Evolutionary conservation across 2,888 invertebrate species (phyloP).

Genomic region (Chamaedrilus cognettii): DNA sequence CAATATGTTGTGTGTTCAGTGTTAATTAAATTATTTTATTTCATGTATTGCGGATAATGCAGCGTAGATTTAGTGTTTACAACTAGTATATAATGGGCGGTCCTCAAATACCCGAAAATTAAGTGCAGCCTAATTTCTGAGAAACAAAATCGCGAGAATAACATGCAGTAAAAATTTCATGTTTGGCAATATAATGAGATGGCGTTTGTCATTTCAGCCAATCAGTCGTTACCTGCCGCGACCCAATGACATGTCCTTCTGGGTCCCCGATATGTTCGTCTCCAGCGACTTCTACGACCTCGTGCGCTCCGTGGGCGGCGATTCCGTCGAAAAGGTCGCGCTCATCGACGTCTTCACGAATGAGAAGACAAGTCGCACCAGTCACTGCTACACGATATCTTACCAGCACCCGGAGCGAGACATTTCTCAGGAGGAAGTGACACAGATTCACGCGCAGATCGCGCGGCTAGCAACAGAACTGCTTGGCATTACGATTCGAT

Average conservation of each 20-base stretch:
- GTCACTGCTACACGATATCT: conserved; percentile 88
- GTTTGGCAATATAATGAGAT: too few species aligned
- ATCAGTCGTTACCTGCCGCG: conserved; percentile 87
- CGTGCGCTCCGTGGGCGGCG: conserved; percentile 84
- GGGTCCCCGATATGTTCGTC: conserved; percentile 71
- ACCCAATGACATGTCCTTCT: conserved; percentile 92
- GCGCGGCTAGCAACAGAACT: conserved; percentile 64
- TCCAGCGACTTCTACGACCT: conserved; percentile 74
- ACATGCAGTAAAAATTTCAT: too few species aligned
- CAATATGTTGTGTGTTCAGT: too few species aligned
- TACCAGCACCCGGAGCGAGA: conserved; percentile 93
- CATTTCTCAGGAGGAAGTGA: conserved; percentile 84
- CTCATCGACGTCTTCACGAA: conserved; percentile 84
- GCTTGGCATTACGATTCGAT: conserved; percentile 61
- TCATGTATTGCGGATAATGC: too few species aligned
- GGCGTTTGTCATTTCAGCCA: conserved; percentile 62
- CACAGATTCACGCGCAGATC: conserved; percentile 77
- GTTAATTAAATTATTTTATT: too few species aligned
- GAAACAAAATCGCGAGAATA: too few species aligned
- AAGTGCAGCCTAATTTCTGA: too few species aligned
- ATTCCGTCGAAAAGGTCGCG: conserved; percentile 89
- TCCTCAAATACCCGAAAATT: too few species aligned
- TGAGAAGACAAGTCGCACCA: conserved; percentile 78
- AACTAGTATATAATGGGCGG: too few species aligned
- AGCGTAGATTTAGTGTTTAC: too few species aligned